These are phyloP conservation scores for Diarsia dahlii DNA, from an alignment of 2,888 invertebrate genomes.

Conservation along the genomic window DNA sequence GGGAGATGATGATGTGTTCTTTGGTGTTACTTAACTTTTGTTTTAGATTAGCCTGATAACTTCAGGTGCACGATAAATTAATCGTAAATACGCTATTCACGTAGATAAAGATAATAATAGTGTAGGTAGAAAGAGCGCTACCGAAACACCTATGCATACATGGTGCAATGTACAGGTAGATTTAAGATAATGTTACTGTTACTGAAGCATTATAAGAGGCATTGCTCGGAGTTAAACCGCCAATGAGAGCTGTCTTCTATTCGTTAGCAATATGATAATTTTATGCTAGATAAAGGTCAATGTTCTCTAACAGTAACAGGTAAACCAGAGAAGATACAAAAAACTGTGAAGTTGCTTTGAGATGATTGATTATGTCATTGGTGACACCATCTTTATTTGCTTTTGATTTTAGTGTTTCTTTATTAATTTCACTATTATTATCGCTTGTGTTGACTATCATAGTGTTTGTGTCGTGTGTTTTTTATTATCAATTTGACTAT, in stretches of 20 bases:
- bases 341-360: neutral
- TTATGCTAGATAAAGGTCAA: slow-evolving; percentile 21
- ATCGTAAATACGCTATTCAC: neutral
- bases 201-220: neutral
- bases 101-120: neutral
- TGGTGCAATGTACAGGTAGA: neutral
- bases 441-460: neutral
- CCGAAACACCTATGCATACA: neutral
- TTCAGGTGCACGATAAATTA: neutral
- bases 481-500: no score
- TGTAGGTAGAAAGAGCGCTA: no score
- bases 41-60: neutral
- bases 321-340: slow-evolving; percentile 4
- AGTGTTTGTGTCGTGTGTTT: no score
- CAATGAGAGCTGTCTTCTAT: neutral
- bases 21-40: neutral
- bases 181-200: neutral
- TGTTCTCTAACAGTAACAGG: neutral
- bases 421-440: neutral
- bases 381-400: slow-evolving; percentile 21
- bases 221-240: neutral
- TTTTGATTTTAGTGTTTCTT: neutral
- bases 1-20: neutral
- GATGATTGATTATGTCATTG: slow-evolving; percentile 27
- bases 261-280: slow-evolving; percentile 13